Conservation (phyloP, 1,140 invertebrate genomes). For the Calliopsis andreniformis region DNA sequence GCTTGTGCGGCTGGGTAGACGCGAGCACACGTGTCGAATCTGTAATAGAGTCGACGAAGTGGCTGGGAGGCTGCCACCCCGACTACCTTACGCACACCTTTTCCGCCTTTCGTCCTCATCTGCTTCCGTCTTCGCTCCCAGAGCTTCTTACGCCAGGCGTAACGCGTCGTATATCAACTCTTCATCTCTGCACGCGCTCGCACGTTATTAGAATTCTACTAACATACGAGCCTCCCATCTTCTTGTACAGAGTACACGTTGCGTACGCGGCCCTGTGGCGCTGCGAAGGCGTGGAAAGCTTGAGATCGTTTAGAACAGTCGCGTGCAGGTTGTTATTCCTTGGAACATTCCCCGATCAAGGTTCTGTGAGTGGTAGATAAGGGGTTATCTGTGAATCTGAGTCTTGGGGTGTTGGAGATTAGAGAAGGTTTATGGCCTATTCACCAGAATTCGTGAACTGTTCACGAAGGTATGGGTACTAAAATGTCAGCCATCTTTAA, state of each 20-base stretch:
- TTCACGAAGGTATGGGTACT: no score
- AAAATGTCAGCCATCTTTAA: no score
- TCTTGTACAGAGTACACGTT: not conserved
- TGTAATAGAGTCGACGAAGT: conserved; percentile 18
- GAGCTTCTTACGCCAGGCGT: not conserved
- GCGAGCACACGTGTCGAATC: conserved; percentile 27
- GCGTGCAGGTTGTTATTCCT: no score
- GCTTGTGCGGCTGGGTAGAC: not conserved
- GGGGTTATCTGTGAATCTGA: no score
- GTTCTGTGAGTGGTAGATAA: no score
- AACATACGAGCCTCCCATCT: not conserved
- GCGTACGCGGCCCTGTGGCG: not conserved
- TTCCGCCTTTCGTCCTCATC: conserved; percentile 4
- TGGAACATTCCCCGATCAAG: no score
- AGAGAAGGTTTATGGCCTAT: no score
- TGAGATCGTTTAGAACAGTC: not conserved
- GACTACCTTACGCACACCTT: not conserved
- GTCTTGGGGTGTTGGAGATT: no score
- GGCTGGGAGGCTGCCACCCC: not conserved
- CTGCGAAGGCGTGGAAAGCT: not conserved
- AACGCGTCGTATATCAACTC: conserved; percentile 3
- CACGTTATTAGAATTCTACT: conserved; percentile 29
- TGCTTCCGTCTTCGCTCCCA: not conserved
- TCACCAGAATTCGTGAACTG: no score
- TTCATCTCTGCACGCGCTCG: not conserved